Conservation (phyloP, 2,797 vertebrate genomes). For the Avahi laniger region DNA sequence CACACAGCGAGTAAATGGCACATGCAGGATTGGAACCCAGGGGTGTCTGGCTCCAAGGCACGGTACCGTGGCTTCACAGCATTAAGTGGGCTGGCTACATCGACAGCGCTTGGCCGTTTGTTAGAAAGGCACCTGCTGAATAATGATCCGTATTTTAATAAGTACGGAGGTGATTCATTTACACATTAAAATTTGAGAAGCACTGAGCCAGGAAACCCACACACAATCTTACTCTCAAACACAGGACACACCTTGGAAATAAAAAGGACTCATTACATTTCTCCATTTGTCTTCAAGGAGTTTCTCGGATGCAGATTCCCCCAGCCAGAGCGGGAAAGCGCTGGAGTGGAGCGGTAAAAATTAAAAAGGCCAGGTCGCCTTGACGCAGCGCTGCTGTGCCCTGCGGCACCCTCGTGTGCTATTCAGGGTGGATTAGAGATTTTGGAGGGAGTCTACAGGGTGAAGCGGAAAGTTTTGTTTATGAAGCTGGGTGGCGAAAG, state of each 20-base stretch:
- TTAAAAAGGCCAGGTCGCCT: too few species aligned
- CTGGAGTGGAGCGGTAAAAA: background rate
- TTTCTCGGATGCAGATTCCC: background rate
- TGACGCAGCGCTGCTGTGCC: fast-evolving
- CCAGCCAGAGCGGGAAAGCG: background rate
- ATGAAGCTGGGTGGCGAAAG: background rate
- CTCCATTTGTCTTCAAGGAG: background rate
- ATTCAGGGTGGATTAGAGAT: background rate
- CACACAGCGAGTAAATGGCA: fast-evolving
- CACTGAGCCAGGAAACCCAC: background rate
- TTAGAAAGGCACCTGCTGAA: slow-evolving; percentile 5
- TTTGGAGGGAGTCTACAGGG: fast-evolving
- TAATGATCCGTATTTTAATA: background rate
- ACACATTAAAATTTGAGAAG: slow-evolving; percentile 39
- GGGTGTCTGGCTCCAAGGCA: background rate
- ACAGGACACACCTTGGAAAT: background rate
- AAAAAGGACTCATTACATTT: background rate
- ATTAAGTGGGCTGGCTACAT: fast-evolving
- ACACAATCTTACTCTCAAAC: background rate
- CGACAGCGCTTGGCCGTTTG: background rate
- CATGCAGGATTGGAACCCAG: too few species aligned
- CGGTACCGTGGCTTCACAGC: fast-evolving
- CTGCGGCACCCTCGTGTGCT: fast-evolving
- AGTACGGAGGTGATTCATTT: slow-evolving; percentile 54
- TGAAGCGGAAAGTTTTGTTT: background rate